Conservation (phyloP, 2,888 invertebrate genomes). For the Limnephilus marmoratus region DNA sequence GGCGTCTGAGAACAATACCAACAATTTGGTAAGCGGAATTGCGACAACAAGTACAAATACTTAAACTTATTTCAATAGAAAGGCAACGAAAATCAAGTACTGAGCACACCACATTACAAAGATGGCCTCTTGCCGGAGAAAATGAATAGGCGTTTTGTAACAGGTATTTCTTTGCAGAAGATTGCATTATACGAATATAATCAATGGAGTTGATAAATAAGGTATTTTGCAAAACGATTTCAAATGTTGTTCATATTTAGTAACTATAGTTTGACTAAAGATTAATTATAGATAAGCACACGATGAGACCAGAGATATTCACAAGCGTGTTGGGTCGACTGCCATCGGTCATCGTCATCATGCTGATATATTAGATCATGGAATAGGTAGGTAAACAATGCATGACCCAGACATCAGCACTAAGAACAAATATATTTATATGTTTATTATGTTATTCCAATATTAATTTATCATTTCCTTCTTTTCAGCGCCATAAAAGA, state of each 20-base stretch:
- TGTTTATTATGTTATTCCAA: background rate
- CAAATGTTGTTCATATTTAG: background rate
- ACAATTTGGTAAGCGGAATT: constrained; percentile 7
- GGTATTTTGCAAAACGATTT: background rate
- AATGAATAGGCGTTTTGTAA: background rate
- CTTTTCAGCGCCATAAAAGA: no score
- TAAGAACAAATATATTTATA: no score
- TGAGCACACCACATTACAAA: constrained; percentile 14
- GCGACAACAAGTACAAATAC: constrained; percentile 1
- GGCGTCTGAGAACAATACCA: constrained; percentile 18
- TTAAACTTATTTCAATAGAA: constrained; percentile 14
- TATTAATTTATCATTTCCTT: background rate
- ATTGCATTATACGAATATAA: constrained; percentile 10
- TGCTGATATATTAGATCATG: background rate
- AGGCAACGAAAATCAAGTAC: constrained; percentile 17
- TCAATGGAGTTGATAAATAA: constrained; percentile 8
- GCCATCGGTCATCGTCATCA: background rate
- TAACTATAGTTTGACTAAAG: background rate
- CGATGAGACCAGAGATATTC: background rate
- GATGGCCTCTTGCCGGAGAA: constrained; percentile 19
- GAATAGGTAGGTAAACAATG: background rate
- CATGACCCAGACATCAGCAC: background rate
- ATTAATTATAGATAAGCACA: background rate
- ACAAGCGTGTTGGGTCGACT: background rate
- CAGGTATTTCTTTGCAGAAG: background rate